These are phyloP conservation scores for Sweltsa coloradensis DNA, from an alignment of 1,140 invertebrate genomes.

Conservation along the genomic window DNA sequence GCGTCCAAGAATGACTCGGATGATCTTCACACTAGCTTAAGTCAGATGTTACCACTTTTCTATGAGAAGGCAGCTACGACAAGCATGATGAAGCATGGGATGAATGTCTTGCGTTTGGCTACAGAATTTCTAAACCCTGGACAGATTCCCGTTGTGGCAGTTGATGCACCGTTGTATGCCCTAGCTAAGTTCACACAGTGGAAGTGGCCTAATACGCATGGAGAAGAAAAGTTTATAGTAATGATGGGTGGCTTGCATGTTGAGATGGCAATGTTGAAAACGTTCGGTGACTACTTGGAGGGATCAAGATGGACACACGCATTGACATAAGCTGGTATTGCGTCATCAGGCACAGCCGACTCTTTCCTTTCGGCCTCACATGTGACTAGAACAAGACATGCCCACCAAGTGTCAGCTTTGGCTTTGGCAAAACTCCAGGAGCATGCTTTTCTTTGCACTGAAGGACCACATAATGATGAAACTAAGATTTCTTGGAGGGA, in stretches of 20 bases:
- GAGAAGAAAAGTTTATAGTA: constrained; percentile 19
- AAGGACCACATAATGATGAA: constrained; percentile 2
- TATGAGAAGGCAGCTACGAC: constrained; percentile 11
- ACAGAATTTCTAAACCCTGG: constrained; percentile 18
- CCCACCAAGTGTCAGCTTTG: constrained; percentile 11
- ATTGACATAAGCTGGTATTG: constrained; percentile 13
- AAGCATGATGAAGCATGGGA: constrained; percentile 12
- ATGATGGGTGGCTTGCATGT: constrained; percentile 21
- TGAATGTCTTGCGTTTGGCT: constrained; percentile 16
- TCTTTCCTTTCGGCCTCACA: constrained; percentile 13
- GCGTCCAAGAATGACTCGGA: neutral
- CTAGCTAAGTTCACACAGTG: constrained; percentile 21
- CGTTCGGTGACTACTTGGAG: constrained; percentile 18
- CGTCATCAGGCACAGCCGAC: constrained; percentile 12
- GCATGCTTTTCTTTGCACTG: constrained; percentile 7
- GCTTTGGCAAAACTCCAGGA: constrained; percentile 8
- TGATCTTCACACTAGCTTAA: constrained; percentile 1
- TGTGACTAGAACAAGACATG: constrained; percentile 15
- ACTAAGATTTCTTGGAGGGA: constrained; percentile 5
- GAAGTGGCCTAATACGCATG: constrained; percentile 18
- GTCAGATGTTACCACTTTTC: constrained; percentile 12
- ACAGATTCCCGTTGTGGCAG: constrained; percentile 10
- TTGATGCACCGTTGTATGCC: constrained; percentile 19
- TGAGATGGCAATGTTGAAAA: constrained; percentile 17
- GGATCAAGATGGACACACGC: constrained; percentile 18